phyloP scores from a whole-genome alignment of 2,797 vertebrate species.

The Bovichtus variegatus region DNA sequence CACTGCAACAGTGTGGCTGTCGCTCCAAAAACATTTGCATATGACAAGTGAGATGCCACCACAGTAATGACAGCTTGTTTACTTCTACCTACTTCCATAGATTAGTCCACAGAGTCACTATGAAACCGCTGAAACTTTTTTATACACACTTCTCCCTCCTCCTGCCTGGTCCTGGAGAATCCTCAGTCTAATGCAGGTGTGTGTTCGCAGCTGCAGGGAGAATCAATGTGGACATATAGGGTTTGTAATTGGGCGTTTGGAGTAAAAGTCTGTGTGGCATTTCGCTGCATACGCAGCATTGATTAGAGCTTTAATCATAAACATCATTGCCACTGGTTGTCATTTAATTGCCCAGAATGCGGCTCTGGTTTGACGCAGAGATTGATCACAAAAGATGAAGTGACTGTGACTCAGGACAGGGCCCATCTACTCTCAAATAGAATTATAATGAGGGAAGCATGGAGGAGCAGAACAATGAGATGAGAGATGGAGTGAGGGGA shows the following conservation, averaged over 20 bases:
- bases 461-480: conserved; percentile 47
- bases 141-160: not conserved
- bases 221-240: not conserved
- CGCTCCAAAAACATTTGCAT: not conserved
- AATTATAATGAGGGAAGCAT: conserved; percentile 51
- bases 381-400: conserved; percentile 61
- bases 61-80: conserved; percentile 5
- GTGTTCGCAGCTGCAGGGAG: not conserved
- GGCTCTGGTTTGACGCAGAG: conserved; percentile 15
- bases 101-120: not conserved
- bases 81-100: not conserved
- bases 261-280: conserved; percentile 2
- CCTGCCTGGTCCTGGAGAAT: not conserved
- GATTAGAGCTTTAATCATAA: conserved; percentile 37
- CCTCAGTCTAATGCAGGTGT: not conserved
- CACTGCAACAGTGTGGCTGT: not conserved
- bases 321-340: conserved; percentile 22
- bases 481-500: not conserved
- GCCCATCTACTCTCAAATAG: conserved; percentile 50
- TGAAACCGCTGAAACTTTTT: conserved; percentile 3
- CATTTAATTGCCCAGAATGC: conserved; percentile 59
- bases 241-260: conserved; percentile 15
- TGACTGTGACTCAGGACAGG: conserved; percentile 46
- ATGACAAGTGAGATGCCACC: not conserved
- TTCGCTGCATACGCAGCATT: conserved; percentile 6